phyloP scores from a whole-genome alignment of 2,113 vertebrate species.

The Gavialis gangeticus region DNA sequence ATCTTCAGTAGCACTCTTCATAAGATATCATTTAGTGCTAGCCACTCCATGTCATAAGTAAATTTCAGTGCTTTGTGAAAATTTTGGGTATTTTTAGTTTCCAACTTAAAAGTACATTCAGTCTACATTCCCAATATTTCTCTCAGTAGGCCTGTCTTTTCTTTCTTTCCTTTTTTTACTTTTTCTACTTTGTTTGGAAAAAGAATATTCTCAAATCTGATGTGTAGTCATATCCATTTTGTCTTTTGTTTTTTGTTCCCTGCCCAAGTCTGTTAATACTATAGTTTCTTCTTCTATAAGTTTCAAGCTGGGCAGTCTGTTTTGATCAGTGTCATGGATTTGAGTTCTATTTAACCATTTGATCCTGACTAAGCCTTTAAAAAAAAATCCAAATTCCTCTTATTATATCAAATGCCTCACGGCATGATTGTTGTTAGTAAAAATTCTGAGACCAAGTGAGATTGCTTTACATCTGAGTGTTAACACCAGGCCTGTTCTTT shows the following conservation, averaged over 20 bases:
- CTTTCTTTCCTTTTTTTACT: not conserved
- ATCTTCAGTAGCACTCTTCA: not conserved
- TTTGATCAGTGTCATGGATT: not conserved
- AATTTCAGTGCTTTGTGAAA: not conserved
- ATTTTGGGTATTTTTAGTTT: too few species aligned
- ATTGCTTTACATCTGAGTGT: not conserved
- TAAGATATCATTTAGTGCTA: not conserved
- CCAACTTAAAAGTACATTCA: too few species aligned
- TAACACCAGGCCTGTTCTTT: not conserved
- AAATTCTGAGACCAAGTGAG: not conserved
- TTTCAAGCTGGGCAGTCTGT: not conserved
- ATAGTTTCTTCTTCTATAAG: not conserved
- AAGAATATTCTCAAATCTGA: not conserved
- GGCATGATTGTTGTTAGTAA: not conserved
- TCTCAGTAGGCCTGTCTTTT: not conserved
- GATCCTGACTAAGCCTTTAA: not conserved
- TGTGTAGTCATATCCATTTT: not conserved
- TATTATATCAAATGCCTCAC: too few species aligned
- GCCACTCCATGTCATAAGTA: rapidly evolving
- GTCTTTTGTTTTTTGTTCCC: not conserved
- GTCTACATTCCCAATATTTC: too few species aligned
- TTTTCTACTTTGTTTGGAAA: not conserved
- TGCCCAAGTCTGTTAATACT: not conserved
- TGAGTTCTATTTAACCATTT: not conserved
- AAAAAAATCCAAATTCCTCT: not conserved